Evolutionary conservation across 1,140 invertebrate species (phyloP).

Genomic region (Platyura marginata): DNA sequence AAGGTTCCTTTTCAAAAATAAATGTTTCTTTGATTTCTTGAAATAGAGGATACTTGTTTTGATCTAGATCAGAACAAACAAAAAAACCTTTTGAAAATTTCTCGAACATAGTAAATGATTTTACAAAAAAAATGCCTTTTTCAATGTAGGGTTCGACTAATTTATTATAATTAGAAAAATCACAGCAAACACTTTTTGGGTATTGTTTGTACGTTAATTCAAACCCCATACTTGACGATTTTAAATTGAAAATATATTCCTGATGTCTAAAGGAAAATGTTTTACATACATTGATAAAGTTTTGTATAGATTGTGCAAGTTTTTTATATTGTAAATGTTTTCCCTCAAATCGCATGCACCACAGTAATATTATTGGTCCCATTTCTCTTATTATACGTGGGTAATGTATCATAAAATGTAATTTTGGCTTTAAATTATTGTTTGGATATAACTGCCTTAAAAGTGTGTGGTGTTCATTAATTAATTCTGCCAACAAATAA

Average conservation of each 20-base stretch:
- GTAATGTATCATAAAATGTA: not conserved
- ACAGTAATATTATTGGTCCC: not conserved
- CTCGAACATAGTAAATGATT: too few relatives aligned
- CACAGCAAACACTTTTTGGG: not conserved
- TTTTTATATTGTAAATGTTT: not conserved
- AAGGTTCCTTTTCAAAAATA: not conserved
- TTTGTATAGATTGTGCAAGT: not conserved
- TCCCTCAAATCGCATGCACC: not conserved
- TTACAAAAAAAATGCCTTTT: not conserved
- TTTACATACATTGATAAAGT: not conserved
- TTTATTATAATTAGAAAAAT: not conserved
- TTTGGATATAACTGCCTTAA: too few relatives aligned
- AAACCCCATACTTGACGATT: not conserved
- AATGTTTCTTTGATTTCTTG: not conserved
- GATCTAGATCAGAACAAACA: not conserved
- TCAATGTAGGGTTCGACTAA: not conserved
- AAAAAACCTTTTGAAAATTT: not conserved
- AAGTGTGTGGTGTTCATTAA: too few relatives aligned
- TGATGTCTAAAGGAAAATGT: not conserved
- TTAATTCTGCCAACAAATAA: too few relatives aligned
- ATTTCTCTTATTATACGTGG: not conserved
- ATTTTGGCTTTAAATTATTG: not conserved
- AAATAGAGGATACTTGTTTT: not conserved
- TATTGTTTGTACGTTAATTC: not conserved
- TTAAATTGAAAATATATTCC: not conserved